Evolutionary conservation across 2,888 invertebrate genomes (phyloP).

Genomic region (Macrosoma leucophasiata): DNA sequence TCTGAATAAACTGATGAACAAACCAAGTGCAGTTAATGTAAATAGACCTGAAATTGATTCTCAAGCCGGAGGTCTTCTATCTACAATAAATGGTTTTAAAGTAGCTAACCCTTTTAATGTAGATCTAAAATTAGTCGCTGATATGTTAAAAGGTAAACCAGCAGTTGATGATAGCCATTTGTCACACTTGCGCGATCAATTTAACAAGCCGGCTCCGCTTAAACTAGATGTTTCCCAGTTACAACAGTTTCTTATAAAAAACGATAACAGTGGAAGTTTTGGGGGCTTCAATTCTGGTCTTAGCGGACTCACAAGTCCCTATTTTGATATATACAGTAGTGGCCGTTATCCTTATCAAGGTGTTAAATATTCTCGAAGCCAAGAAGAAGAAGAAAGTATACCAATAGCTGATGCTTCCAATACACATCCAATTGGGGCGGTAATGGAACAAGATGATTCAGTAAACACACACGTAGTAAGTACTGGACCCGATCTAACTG

Average conservation of each 20-base stretch:
- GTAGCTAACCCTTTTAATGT: constrained; percentile 72
- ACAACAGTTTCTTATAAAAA: constrained; percentile 52
- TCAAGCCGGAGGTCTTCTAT: constrained; percentile 40
- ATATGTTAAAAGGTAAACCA: constrained; percentile 63
- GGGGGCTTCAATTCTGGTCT: constrained; percentile 40
- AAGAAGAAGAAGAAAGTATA: constrained; percentile 65
- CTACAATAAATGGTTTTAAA: constrained; percentile 67
- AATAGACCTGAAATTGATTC: constrained; percentile 53
- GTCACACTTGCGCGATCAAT: constrained; percentile 46
- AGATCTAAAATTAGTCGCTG: constrained; percentile 64
- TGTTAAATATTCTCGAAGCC: constrained; percentile 65
- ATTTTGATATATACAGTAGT: constrained; percentile 50
- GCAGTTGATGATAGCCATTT: constrained; percentile 50
- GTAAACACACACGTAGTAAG: constrained; percentile 42
- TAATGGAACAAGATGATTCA: constrained; percentile 59
- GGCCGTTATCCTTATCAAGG: constrained; percentile 59
- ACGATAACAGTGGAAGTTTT: constrained; percentile 45
- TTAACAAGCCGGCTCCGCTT: constrained; percentile 44
- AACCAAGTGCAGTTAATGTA: constrained; percentile 37
- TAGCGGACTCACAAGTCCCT: constrained; percentile 43
- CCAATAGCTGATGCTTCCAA: constrained; percentile 61
- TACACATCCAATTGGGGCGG: constrained; percentile 66
- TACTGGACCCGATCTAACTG: constrained; percentile 41
- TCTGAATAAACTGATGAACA: constrained; percentile 52
- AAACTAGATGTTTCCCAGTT: constrained; percentile 57